These are phyloP conservation scores for Orthonyx spaldingii DNA, from an alignment of 2,113 vertebrate species.

Conservation along the genomic window DNA sequence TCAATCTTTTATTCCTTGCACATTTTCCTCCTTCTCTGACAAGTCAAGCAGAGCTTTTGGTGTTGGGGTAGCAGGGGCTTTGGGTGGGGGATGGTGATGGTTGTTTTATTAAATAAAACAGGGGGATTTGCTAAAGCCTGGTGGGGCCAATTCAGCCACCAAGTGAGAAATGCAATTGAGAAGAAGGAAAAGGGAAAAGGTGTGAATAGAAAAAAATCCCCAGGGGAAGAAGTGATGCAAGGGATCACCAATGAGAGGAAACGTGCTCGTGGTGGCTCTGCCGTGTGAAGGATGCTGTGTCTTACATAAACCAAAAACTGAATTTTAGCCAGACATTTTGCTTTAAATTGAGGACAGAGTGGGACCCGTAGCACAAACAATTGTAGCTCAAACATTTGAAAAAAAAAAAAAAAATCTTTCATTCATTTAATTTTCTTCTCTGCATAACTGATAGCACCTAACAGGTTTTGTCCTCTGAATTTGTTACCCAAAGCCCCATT, in stretches of 20 bases:
- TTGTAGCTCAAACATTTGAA: not conserved
- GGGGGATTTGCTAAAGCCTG: not conserved
- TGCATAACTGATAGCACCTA: not conserved
- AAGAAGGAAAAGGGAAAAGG: constrained; percentile 2
- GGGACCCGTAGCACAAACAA: not conserved
- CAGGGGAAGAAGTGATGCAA: not conserved
- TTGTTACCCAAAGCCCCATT: not conserved
- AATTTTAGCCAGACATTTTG: not conserved
- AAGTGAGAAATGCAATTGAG: not conserved
- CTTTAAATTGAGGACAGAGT: not conserved
- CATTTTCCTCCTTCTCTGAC: not conserved
- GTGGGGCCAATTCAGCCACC: not conserved
- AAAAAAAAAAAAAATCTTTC: not conserved
- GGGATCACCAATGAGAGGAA: not conserved
- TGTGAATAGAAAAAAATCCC: constrained; percentile 38
- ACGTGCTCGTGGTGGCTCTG: fast-evolving
- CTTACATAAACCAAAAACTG: not conserved
- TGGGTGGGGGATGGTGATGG: not conserved
- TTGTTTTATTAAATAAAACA: not conserved
- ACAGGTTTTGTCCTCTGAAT: not conserved
- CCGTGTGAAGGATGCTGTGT: not conserved
- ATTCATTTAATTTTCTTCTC: not conserved
- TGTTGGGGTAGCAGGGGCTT: not conserved
- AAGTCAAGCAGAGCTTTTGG: not conserved
- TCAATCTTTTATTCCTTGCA: not conserved